These are phyloP conservation scores for Mus caroli DNA, from an alignment of 2,797 vertebrate genomes.

Conservation along the genomic window DNA sequence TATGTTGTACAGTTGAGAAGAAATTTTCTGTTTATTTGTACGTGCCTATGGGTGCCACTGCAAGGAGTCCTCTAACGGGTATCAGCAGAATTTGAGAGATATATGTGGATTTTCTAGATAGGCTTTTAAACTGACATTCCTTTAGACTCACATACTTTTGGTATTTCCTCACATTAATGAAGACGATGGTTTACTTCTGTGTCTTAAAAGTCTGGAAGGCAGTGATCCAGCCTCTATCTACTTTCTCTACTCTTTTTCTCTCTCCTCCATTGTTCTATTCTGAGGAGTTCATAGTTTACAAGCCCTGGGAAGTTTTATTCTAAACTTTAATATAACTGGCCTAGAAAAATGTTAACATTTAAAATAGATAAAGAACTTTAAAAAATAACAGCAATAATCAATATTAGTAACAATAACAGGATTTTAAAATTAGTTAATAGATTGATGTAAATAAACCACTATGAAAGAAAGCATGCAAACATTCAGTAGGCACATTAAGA, in stretches of 20 bases:
- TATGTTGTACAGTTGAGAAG: slow-evolving; percentile 22
- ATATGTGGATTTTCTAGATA: not conserved
- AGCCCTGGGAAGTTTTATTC: not conserved
- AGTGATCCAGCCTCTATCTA: not conserved
- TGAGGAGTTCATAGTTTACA: not conserved
- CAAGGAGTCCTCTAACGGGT: not conserved
- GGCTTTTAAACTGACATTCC: not conserved
- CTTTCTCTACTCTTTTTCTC: not conserved
- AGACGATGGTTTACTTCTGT: not conserved
- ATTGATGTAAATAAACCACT: fast-evolving
- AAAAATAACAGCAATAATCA: not conserved
- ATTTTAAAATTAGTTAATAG: not conserved
- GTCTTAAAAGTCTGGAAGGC: not conserved
- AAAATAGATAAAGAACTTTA: not conserved
- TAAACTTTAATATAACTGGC: not conserved
- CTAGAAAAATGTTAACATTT: not conserved
- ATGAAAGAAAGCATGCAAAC: not conserved
- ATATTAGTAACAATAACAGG: not conserved
- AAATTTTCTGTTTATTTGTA: not conserved
- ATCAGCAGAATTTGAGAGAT: not conserved
- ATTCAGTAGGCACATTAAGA: not conserved
- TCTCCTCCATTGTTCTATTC: too few species aligned
- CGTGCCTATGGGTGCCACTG: not conserved
- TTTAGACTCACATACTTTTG: not conserved
- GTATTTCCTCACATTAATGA: not conserved